These are phyloP conservation scores for Panthera tigris DNA, from an alignment of 2,113 vertebrate genomes.

Conservation along the genomic window DNA sequence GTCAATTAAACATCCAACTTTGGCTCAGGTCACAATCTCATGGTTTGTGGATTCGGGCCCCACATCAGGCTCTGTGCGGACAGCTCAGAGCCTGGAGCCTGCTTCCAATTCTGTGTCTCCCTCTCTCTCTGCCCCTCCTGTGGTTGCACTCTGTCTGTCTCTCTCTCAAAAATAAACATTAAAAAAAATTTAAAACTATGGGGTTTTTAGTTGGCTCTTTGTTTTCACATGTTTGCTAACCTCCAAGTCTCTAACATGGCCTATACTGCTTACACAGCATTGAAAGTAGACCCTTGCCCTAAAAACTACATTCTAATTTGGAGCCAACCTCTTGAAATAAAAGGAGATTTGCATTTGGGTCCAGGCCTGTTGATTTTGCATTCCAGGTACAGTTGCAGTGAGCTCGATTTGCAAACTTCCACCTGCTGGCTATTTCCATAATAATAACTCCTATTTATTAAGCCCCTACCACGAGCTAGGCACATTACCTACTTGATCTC, in stretches of 20 bases:
- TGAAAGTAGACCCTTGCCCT: conserved; percentile 3
- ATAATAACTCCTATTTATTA: conserved; percentile 25
- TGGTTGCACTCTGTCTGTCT: no score
- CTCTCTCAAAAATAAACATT: no score
- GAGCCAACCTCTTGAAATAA: conserved; percentile 1
- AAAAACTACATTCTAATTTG: not conserved
- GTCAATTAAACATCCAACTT: no score
- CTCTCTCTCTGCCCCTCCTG: no score
- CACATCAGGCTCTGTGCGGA: no score
- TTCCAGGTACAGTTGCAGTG: not conserved
- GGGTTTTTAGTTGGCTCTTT: not conserved
- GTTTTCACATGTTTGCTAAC: not conserved
- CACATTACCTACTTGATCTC: not conserved
- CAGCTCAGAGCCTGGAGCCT: no score
- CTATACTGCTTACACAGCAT: not conserved
- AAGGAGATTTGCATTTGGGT: not conserved
- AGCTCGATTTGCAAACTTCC: not conserved
- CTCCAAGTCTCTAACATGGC: not conserved
- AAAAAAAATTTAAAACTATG: not conserved
- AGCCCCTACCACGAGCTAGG: not conserved
- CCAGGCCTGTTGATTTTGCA: not conserved
- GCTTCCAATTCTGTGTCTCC: no score
- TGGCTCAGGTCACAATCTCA: no score
- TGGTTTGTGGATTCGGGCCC: no score
- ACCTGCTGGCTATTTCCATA: not conserved